These are phyloP conservation scores for Sesia apiformis DNA, from an alignment of 2,888 invertebrate species.

Conservation along the genomic window DNA sequence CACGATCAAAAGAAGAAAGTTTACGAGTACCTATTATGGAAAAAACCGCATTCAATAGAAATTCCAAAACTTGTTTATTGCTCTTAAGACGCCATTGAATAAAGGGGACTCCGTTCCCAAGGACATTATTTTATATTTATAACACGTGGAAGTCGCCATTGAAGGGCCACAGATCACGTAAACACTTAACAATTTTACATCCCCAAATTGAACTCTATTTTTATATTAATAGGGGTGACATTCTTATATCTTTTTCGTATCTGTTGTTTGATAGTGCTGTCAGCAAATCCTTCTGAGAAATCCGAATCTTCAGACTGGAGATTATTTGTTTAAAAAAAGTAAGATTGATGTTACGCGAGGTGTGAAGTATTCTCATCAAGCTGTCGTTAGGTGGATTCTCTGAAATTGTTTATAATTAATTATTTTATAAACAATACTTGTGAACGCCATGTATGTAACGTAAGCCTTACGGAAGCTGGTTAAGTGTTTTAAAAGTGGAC, in stretches of 20 bases:
- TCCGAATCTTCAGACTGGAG: slow-evolving; percentile 19
- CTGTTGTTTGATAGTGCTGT: slow-evolving; percentile 12
- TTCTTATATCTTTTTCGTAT: slow-evolving; percentile 3
- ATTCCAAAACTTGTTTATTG: slow-evolving; percentile 42
- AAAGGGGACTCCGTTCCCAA: slow-evolving; percentile 51
- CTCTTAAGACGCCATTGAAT: slow-evolving; percentile 20
- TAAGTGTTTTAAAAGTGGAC: too few species aligned
- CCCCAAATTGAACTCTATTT: neutral
- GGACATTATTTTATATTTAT: slow-evolving; percentile 50
- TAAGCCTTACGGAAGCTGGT: too few species aligned
- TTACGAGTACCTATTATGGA: slow-evolving; percentile 2
- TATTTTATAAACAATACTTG: too few species aligned
- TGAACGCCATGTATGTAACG: neutral
- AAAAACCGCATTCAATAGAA: slow-evolving; percentile 35
- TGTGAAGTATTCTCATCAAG: slow-evolving; percentile 41
- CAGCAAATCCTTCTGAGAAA: slow-evolving; percentile 41
- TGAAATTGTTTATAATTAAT: neutral
- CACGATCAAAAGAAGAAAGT: neutral
- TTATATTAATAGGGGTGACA: slow-evolving; percentile 2
- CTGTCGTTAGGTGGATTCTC: neutral
- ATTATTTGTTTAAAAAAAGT: slow-evolving; percentile 34
- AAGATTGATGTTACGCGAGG: slow-evolving; percentile 52
- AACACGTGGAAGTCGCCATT: slow-evolving; percentile 23
- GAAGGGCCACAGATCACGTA: slow-evolving; percentile 42
- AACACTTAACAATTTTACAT: neutral